A percentile compares a stretch with the other conserved stretches of the same genome.
phyloP scores from a whole-genome alignment of 2,797 vertebrate species.

The Anisognathus igniventris region DNA sequence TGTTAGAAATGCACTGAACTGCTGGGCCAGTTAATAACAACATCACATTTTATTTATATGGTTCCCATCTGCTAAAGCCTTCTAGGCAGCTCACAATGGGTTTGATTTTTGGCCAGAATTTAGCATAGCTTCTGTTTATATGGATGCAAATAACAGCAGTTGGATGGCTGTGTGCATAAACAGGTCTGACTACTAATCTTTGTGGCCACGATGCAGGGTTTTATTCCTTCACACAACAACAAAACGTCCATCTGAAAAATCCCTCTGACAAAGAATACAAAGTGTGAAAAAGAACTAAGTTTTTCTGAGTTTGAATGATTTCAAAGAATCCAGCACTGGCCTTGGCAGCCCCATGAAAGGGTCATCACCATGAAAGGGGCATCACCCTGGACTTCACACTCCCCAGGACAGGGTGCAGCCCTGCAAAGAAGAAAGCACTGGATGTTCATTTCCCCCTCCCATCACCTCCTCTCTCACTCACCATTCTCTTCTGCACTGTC shows the following conservation, averaged over 20 bases:
- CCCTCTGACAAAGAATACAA: neutral
- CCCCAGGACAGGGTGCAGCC: fast-evolving
- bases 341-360: neutral
- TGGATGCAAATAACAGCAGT: constrained; percentile 54
- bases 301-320: neutral
- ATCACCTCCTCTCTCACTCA: neutral
- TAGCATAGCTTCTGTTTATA: constrained; percentile 55
- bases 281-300: neutral
- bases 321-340: neutral
- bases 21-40: constrained; percentile 71
- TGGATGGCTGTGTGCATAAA: constrained; percentile 51
- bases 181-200: constrained; percentile 53
- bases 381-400: fast-evolving
- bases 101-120: constrained; percentile 63
- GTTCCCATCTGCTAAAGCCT: constrained; percentile 76
- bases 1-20: constrained; percentile 65
- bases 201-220: neutral
- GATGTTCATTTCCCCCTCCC: neutral
- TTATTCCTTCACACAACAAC: constrained; percentile 22
- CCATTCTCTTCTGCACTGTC: neutral
- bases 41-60: constrained; percentile 73
- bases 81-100: constrained; percentile 64
- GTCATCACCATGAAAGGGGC: neutral
- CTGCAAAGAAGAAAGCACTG: neutral
- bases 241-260: constrained; percentile 35